Evolutionary conservation across 2,113 vertebrate genomes (phyloP).

Genomic region (Machaerirhynchus nigripectus): DNA sequence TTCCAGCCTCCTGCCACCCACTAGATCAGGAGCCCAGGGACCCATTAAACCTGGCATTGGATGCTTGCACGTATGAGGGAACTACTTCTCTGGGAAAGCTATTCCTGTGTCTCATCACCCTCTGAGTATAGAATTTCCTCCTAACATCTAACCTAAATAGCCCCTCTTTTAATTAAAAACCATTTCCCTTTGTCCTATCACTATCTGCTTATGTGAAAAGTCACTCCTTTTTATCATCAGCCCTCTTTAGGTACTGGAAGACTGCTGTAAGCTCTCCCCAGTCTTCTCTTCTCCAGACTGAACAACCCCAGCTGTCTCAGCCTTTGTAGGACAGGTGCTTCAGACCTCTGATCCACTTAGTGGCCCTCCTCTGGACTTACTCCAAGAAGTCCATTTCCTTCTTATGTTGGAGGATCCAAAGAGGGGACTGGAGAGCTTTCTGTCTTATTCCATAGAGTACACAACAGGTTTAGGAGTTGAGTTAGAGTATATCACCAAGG

Average conservation of each 20-base stretch:
- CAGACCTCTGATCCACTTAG: background rate
- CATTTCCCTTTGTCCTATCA: background rate
- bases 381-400: background rate
- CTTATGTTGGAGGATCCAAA: background rate
- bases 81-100: background rate
- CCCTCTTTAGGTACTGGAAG: too few species aligned
- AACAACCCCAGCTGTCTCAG: background rate
- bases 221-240: background rate
- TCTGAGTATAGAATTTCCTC: background rate
- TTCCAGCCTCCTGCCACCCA: background rate
- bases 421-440: background rate
- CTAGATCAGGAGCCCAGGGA: background rate
- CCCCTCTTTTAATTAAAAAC: background rate
- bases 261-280: background rate
- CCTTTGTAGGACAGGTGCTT: background rate
- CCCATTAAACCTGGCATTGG: background rate
- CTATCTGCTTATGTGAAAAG: background rate
- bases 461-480: background rate
- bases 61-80: background rate
- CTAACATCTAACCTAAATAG: background rate
- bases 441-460: background rate
- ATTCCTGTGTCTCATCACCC: background rate
- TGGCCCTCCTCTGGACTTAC: background rate
- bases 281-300: background rate
- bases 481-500: background rate